Conservation (phyloP, 2,113 vertebrate species). For the Plectropomus leopardus region DNA sequence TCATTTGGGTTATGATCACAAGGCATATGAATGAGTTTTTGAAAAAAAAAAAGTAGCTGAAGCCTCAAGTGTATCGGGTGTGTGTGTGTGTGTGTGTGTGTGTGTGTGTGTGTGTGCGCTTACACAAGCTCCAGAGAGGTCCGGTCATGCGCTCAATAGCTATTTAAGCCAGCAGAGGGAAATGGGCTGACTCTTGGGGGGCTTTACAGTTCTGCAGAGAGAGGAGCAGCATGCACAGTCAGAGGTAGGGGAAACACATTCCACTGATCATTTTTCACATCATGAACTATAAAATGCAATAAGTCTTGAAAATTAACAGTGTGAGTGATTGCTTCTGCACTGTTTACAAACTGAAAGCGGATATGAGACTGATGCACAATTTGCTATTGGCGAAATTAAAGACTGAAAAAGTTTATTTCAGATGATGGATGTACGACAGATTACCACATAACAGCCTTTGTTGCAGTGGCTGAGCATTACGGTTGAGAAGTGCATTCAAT, state of each 20-base stretch:
- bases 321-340: background rate
- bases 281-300: background rate
- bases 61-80: slow-evolving; percentile 51
- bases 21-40: slow-evolving; percentile 75
- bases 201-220: slow-evolving; percentile 54
- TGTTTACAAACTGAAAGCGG: slow-evolving; percentile 16
- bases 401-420: background rate
- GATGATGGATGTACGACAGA: background rate
- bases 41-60: slow-evolving; percentile 41
- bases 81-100: slow-evolving; percentile 36
- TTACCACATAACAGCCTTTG: background rate
- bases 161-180: slow-evolving; percentile 74
- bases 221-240: slow-evolving; percentile 74
- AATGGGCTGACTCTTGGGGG: slow-evolving; percentile 68
- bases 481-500: background rate
- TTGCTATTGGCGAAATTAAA: background rate
- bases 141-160: slow-evolving; percentile 73
- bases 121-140: slow-evolving; percentile 53
- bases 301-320: background rate
- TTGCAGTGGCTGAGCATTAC: background rate
- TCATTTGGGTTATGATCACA: slow-evolving; percentile 78
- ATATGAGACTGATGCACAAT: background rate
- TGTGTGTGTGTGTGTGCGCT: slow-evolving; percentile 42
- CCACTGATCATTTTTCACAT: slow-evolving; percentile 3
- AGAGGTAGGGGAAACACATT: slow-evolving; percentile 67